Base-by-base conservation (phyloP, 2,797 vertebrate genomes). In the Halcyon badia region DNA sequence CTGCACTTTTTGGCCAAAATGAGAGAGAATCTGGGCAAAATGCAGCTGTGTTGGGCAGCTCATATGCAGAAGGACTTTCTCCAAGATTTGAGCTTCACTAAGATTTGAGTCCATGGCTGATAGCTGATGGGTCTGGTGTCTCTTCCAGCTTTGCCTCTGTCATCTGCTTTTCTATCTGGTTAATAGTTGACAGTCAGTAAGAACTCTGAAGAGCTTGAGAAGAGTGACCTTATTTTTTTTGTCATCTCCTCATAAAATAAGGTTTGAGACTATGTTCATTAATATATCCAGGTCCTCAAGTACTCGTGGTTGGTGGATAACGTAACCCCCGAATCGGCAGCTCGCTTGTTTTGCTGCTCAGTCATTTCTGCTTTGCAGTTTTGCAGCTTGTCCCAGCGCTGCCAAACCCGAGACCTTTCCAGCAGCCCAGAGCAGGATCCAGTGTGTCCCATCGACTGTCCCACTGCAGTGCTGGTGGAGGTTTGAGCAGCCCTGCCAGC, bases 41-140 rank as follows among this genome's bases (percentile, higher is more conserved):
- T 1, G 4, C 1, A 2, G 18, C 22, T 14, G 21, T 46, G 31
- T 46, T 60, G 4, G 39, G 42, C 19, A 35, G 9, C 18, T 66
- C 24, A 8, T 41, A 26, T 69, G 44, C 52, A 80, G 49, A 54
- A 73, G 30, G 58, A 12, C 9, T 51, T 77, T 57, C 52, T 85
- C 41, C 21, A 25, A 57, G 68, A 14, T 24, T 39, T 62, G 48
- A 64, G 52, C 35, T 54, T 0, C 0, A 14, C 52, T 56, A 31
- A 56, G 28, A 6, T 28, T 42, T 57, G 57, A 46, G 41, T 42
- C 73, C 25, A 0, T 39, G 57, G 19, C 60, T 37, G 56, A 13
- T 14, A 48, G 33, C 9, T 39, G 51, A 62, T n/a, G 69, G 24
- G 24, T 31, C 57, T 73, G n/a, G 26, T 65, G 16, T 73, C 57